Evolutionary conservation across 2,888 invertebrate species (phyloP), one percentile per base, ranked within the genome.

Genomic region (Ormyrus pomaceus): DNA sequence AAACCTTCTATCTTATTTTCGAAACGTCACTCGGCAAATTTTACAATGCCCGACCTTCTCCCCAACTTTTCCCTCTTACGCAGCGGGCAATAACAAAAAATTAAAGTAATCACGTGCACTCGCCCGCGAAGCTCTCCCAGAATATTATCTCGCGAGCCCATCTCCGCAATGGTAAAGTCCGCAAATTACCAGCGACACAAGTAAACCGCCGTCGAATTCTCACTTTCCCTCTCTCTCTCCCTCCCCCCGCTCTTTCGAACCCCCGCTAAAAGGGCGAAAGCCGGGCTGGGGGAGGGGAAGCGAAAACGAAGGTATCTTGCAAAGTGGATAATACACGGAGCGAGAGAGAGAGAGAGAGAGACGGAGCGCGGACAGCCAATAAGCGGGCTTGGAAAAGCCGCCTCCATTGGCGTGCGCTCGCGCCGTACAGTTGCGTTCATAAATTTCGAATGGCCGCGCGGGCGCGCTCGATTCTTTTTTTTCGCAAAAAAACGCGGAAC

Each of bases 341-440:
- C 53, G 10, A 9, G n/a, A 9, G 62, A 19, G 1, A 19, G 19
- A 19, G 19, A 19, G 55, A 86, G 85, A 84, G 59, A 66, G 84
- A 85, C 71, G 59, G 6, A 64, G 50, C 9, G 46, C 59, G 74
- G 51, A 7, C 45, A 61, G 68, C 75, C 75, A 75, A 75, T 75
- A 75, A 75, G 61, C 61, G 13, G 46, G 74, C 66, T 8, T 69
- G 61, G 13, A 11, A 55, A 61, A 13, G 34, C 66, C 56, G 13
- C 46, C 19, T 46, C 64, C 46, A 62, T 55, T 73, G 73, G 64
- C 55, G 55, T 19, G 51, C 11, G 7, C 50, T n/a, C 62, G 56
- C 46, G n/a, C 59, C 5, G 75, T 66, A 74, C 58, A 74, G 55
- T 74, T 19, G 10, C 51, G 9, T 62, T 53, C 59, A 72, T 51